A percentile compares a stretch with the other conserved stretches of the same genome.
Conservation (phyloP, 2,797 vertebrate species). For the Leuciscus waleckii region DNA sequence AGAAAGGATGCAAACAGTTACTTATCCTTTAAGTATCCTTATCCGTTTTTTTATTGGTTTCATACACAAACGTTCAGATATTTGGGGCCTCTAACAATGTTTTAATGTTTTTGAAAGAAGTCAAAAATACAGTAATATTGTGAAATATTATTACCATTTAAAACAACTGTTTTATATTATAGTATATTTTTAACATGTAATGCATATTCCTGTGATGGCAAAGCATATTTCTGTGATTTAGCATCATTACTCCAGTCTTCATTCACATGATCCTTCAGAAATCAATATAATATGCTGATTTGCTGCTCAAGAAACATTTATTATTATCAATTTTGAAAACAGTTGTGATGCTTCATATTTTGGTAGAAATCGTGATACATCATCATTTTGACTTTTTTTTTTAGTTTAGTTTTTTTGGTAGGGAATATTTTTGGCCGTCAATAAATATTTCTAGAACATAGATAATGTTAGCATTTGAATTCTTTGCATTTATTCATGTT, state of each 20-base stretch:
- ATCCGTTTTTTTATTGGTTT: neutral
- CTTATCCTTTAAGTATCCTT: neutral
- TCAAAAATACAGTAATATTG: neutral
- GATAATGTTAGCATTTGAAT: neutral
- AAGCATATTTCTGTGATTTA: neutral
- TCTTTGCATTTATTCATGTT: neutral
- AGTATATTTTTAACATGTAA: neutral
- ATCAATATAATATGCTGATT: neutral
- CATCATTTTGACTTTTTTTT: neutral
- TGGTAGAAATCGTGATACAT: neutral
- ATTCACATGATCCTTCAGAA: neutral
- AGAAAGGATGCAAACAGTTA: neutral
- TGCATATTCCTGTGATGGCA: neutral
- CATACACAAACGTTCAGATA: neutral
- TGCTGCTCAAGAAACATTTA: neutral
- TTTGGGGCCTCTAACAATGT: neutral
- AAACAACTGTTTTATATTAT: neutral
- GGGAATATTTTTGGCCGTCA: neutral
- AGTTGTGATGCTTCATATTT: neutral
- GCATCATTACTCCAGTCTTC: neutral
- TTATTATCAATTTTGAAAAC: neutral
- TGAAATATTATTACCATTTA: neutral
- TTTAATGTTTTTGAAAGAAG: neutral
- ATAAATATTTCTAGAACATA: neutral
- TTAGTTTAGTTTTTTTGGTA: too few species aligned